phyloP scores from a whole-genome alignment of 2,113 vertebrate species.

The Procavia capensis region DNA sequence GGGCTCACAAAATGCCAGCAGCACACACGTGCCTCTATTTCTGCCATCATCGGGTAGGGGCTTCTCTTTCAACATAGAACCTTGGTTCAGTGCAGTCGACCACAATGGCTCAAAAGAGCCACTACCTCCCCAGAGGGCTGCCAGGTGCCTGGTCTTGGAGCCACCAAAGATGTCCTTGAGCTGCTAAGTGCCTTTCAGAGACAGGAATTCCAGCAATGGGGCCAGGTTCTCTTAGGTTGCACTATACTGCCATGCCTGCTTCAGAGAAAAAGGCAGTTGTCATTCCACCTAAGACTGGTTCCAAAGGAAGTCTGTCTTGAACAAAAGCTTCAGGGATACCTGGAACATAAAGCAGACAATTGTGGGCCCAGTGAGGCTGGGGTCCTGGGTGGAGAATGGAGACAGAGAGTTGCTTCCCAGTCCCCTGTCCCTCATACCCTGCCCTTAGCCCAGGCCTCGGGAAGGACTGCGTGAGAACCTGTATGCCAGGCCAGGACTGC shows the following conservation, averaged over 20 bases:
- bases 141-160: no score
- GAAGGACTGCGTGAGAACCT: background rate
- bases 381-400: no score
- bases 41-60: background rate
- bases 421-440: background rate
- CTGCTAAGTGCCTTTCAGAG: background rate
- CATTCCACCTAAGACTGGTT: background rate
- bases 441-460: background rate
- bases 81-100: background rate
- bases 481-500: background rate
- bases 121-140: background rate
- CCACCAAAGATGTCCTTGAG: background rate
- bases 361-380: background rate
- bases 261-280: background rate
- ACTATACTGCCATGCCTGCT: background rate
- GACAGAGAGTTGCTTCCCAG: background rate
- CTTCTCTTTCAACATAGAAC: background rate
- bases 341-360: background rate
- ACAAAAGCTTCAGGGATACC: background rate
- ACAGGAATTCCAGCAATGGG: background rate
- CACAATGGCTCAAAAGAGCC: background rate
- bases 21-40: background rate
- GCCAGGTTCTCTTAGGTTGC: background rate
- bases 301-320: background rate
- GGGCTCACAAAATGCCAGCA: background rate